Percentiles rank a stretch among this genome's conserved stretches.
Conservation (phyloP, 2,113 vertebrate species). For the Neofelis nebulosa region DNA sequence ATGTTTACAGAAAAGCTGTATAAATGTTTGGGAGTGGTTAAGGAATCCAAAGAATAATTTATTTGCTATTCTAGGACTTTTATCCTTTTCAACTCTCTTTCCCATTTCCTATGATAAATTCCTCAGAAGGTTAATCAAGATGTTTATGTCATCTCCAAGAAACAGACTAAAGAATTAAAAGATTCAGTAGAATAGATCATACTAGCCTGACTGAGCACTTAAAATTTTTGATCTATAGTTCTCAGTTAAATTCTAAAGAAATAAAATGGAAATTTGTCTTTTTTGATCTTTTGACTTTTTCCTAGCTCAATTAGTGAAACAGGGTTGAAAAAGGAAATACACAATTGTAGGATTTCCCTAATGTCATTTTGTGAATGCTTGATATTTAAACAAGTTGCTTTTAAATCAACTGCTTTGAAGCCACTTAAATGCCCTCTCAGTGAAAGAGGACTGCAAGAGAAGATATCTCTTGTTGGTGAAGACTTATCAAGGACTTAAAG, state of each 20-base stretch:
- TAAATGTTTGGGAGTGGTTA: not conserved
- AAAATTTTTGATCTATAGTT: conserved; percentile 6
- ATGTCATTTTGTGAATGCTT: conserved; percentile 35
- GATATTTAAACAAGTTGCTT: conserved; percentile 69
- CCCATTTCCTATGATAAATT: not conserved
- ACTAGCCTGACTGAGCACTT: not conserved
- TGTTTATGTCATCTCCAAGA: not conserved
- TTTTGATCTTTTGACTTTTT: conserved; percentile 25
- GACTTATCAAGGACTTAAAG: conserved; percentile 63
- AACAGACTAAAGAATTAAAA: not conserved
- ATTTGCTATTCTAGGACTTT: not conserved
- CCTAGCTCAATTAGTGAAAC: conserved; percentile 49
- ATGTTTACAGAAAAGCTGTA: not conserved
- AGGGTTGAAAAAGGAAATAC: not conserved
- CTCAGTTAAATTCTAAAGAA: conserved; percentile 32
- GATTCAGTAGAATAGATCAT: not conserved
- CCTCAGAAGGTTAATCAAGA: not conserved
- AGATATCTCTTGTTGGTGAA: conserved; percentile 54
- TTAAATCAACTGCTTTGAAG: conserved; percentile 76
- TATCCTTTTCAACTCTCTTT: not conserved
- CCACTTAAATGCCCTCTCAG: conserved; percentile 60
- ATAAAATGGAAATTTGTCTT: not conserved
- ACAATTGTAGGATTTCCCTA: conserved; percentile 23
- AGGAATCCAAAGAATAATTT: not conserved
- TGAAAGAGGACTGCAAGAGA: conserved; percentile 38